Evolutionary conservation across 2,113 vertebrate genomes (phyloP).

Genomic region (Tauraco erythrolophus): DNA sequence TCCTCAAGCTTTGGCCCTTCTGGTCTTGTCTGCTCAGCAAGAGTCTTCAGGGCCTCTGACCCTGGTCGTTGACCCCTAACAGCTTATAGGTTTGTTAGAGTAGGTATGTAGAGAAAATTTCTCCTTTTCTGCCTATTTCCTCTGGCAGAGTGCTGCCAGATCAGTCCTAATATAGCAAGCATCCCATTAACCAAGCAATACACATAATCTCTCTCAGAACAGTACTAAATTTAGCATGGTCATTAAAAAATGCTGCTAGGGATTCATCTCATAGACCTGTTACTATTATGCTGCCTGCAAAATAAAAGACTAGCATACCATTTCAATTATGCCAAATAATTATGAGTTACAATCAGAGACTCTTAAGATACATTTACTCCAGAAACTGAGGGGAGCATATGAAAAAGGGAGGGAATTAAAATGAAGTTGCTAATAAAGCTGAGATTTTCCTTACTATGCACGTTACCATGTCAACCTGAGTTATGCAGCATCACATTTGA

Average conservation of each 20-base stretch:
- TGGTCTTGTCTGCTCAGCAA: background rate
- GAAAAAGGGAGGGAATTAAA: slow-evolving; percentile 49
- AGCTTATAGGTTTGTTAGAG: background rate
- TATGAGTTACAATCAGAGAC: slow-evolving; percentile 18
- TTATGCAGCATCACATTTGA: slow-evolving; percentile 60
- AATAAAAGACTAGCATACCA: background rate
- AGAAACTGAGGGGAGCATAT: slow-evolving; percentile 3
- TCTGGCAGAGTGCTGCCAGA: background rate
- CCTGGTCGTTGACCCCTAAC: background rate
- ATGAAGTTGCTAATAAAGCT: slow-evolving; percentile 57
- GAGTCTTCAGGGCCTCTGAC: background rate
- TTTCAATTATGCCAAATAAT: slow-evolving; percentile 38
- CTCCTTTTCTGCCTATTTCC: background rate
- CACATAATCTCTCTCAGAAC: slow-evolving; percentile 6
- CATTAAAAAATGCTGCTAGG: slow-evolving; percentile 36
- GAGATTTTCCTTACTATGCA: slow-evolving; percentile 56
- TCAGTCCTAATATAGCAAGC: slow-evolving; percentile 8
- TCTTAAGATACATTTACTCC: slow-evolving; percentile 38
- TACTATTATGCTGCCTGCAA: background rate
- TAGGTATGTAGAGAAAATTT: background rate
- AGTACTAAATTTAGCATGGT: slow-evolving; percentile 40
- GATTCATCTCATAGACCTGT: slow-evolving; percentile 6
- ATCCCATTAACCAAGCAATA: slow-evolving; percentile 14
- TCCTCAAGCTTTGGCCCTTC: background rate
- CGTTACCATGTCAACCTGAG: slow-evolving; percentile 70